Conservation (phyloP, 2,797 vertebrate genomes). For the Ataeniobius toweri region DNA sequence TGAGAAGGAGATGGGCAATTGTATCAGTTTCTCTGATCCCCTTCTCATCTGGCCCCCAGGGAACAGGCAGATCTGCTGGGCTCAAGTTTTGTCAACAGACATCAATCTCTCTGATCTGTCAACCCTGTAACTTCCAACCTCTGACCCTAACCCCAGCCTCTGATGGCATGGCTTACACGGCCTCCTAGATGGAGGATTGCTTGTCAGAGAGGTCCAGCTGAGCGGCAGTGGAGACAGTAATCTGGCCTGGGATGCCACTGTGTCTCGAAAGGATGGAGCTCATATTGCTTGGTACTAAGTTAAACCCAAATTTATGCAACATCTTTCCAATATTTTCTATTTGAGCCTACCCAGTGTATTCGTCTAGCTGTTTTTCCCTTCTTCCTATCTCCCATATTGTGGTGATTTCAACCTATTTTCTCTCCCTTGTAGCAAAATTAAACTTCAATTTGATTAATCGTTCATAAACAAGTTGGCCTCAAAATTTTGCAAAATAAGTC, state of each 20-base stretch:
- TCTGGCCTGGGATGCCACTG: slow-evolving; percentile 60
- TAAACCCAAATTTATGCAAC: slow-evolving; percentile 25
- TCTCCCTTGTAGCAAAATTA: slow-evolving; percentile 44
- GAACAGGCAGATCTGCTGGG: slow-evolving; percentile 62
- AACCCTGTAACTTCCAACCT: slow-evolving; percentile 68
- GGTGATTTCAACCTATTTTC: slow-evolving; percentile 51
- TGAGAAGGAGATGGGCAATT: slow-evolving; percentile 46
- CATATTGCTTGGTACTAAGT: slow-evolving; percentile 39
- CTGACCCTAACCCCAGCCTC: slow-evolving; percentile 72
- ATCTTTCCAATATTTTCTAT: neutral
- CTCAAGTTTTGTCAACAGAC: slow-evolving; percentile 78
- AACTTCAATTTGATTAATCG: neutral
- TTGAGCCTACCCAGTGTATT: slow-evolving; percentile 2
- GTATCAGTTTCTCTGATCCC: slow-evolving; percentile 52
- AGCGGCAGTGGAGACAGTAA: slow-evolving; percentile 69
- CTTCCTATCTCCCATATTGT: slow-evolving; percentile 42
- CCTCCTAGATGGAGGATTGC: slow-evolving; percentile 57
- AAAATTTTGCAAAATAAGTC: neutral
- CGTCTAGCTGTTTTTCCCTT: slow-evolving; percentile 19
- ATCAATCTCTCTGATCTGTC: slow-evolving; percentile 81
- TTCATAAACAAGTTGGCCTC: neutral
- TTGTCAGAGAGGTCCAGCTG: slow-evolving; percentile 62
- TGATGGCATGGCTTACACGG: slow-evolving; percentile 66
- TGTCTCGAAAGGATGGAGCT: slow-evolving; percentile 55
- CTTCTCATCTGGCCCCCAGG: slow-evolving; percentile 49